Percentiles rank a stretch among this genome's conserved stretches.
These are phyloP conservation scores for Pegoplata infirma DNA, from an alignment of 2,888 invertebrate species.

Conservation along the genomic window DNA sequence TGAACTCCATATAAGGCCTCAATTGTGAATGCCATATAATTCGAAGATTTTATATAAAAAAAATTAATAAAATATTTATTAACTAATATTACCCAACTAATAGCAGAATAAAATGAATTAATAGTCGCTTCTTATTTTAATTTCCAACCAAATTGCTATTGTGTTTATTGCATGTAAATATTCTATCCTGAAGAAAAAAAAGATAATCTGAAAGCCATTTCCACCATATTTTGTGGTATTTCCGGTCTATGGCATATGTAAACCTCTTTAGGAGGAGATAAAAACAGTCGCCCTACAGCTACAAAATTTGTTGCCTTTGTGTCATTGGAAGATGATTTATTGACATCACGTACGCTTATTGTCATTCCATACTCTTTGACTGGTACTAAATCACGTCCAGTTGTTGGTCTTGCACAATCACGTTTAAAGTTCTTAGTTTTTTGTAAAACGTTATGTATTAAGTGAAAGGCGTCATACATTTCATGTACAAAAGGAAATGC, in stretches of 20 bases:
- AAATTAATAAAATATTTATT: no score
- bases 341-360: slow-evolving; percentile 80
- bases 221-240: slow-evolving; percentile 91
- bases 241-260: slow-evolving; percentile 93
- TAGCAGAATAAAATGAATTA: no score
- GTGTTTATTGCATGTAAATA: no score
- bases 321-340: slow-evolving; percentile 36
- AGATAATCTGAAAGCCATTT: slow-evolving; percentile 89
- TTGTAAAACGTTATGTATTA: slow-evolving; percentile 86
- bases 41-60: no score
- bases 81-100: no score
- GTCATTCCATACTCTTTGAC: slow-evolving; percentile 91
- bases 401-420: neutral
- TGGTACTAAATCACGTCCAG: slow-evolving; percentile 80
- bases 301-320: slow-evolving; percentile 76
- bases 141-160: no score
- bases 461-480: slow-evolving; percentile 85
- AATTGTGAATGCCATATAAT: no score
- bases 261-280: slow-evolving; percentile 87
- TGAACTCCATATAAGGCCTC: no score
- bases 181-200: slow-evolving; percentile 76
- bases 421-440: slow-evolving; percentile 78
- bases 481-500: slow-evolving; percentile 82
- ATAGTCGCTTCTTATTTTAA: no score
- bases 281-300: slow-evolving; percentile 84